Conservation (phyloP, 2,797 vertebrate species). For the Simalia tracyae region DNA sequence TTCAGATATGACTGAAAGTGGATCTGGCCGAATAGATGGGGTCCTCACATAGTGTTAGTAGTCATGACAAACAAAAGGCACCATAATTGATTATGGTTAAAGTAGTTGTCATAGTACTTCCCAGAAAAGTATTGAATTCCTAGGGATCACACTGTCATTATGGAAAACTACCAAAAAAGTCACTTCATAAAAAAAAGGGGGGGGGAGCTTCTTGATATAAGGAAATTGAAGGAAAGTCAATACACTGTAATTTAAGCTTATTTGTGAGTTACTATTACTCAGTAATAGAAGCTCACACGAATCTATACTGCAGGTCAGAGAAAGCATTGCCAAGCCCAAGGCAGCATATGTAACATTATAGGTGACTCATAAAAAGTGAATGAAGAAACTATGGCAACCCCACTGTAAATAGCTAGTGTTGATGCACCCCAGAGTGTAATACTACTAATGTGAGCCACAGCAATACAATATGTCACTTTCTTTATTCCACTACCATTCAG, state of each 20-base stretch:
- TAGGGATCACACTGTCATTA: too few species aligned
- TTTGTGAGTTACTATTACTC: not conserved
- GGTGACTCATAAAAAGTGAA: not conserved
- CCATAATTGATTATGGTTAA: too few species aligned
- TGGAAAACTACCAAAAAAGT: not conserved
- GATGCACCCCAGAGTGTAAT: not conserved
- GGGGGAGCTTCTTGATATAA: not conserved
- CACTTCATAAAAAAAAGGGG: not conserved
- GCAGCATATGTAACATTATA: not conserved
- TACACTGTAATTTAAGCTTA: not conserved
- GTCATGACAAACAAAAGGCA: not conserved
- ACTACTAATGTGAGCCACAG: not conserved
- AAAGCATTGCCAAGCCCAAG: not conserved
- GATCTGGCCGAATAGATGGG: not conserved
- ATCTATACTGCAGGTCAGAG: not conserved
- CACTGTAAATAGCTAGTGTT: not conserved
- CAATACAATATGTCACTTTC: not conserved
- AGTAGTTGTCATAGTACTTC: not conserved
- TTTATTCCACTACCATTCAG: not conserved
- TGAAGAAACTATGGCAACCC: not conserved
- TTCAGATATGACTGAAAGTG: not conserved
- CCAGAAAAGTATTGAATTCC: not conserved
- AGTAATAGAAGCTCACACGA: not conserved
- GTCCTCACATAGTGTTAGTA: not conserved
- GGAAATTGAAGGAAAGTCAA: not conserved